Conservation (phyloP, 30 jellyfish, hydroid and myxozoan species). For the Mastigias papua region DNA sequence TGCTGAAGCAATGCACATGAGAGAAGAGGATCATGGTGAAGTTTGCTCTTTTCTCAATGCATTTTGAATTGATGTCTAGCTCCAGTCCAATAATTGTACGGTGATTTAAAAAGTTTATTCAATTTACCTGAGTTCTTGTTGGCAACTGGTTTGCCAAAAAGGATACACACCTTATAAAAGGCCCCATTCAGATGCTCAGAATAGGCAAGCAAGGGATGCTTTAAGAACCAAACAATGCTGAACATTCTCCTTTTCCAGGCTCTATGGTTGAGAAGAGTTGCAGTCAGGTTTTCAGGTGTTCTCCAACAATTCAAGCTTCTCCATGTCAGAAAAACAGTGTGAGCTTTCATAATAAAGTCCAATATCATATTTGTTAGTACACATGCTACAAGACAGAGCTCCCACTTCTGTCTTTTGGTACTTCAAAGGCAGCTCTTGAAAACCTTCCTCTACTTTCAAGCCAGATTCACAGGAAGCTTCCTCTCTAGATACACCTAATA, state of each 20-base stretch:
- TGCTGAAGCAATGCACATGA: not conserved
- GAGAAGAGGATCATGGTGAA: slow-evolving; percentile 1
- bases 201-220: slow-evolving; percentile 42
- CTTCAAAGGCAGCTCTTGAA: not conserved
- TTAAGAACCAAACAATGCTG: slow-evolving; percentile 4
- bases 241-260: slow-evolving; percentile 26
- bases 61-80: not conserved
- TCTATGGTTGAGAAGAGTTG: not conserved
- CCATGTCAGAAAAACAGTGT: not conserved
- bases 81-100: slow-evolving; percentile 24
- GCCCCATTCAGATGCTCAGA: slow-evolving; percentile 52
- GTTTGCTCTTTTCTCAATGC: slow-evolving; percentile 16
- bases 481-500: not conserved
- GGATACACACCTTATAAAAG: slow-evolving; percentile 27
- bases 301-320: not conserved
- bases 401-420: not conserved
- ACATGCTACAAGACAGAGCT: not conserved
- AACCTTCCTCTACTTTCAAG: not conserved
- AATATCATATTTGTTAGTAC: not conserved
- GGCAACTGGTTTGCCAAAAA: slow-evolving; percentile 40
- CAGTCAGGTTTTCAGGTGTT: slow-evolving; percentile 54
- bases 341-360: not conserved
- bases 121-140: slow-evolving; percentile 31
- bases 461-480: not conserved
- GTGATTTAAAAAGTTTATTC: not conserved